Evolutionary conservation across 1,140 invertebrate genomes (phyloP).

Genomic region (Chironomus striatipennis): DNA sequence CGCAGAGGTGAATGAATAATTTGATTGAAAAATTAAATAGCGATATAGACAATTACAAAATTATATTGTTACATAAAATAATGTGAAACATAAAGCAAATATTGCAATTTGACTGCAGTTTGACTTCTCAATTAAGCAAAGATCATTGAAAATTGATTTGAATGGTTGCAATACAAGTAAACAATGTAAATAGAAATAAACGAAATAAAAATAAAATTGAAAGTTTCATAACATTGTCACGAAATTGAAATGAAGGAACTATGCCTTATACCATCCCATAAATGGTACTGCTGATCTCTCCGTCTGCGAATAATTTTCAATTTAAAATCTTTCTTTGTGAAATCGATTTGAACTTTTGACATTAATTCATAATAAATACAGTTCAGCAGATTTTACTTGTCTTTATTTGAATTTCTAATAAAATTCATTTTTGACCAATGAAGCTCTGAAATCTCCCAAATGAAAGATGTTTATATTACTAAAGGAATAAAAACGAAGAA

Average conservation of each 20-base stretch:
- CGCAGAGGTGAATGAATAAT: slow-evolving; percentile 18
- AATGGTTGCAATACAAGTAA: background rate
- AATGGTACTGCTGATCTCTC: background rate
- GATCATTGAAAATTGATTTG: background rate
- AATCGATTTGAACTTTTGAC: background rate
- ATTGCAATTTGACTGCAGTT: slow-evolving; percentile 17
- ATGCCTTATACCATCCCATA: background rate
- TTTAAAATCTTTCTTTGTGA: slow-evolving; percentile 8
- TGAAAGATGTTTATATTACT: background rate
- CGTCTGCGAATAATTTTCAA: background rate
- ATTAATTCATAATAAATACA: background rate
- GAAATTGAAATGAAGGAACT: background rate
- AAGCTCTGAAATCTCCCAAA: background rate
- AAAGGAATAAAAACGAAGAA: background rate
- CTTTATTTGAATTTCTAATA: no score
- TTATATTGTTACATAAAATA: slow-evolving; percentile 17
- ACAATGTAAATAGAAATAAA: no score
- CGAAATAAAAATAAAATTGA: background rate
- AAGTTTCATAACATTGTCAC: slow-evolving; percentile 13
- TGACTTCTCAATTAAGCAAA: slow-evolving; percentile 17
- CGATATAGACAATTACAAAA: slow-evolving; percentile 5
- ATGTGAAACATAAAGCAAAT: background rate
- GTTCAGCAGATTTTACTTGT: background rate
- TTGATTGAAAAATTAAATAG: slow-evolving; percentile 16
- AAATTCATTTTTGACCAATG: no score